Conservation (phyloP, 2,888 invertebrate species). For the Euphydryas editha region DNA sequence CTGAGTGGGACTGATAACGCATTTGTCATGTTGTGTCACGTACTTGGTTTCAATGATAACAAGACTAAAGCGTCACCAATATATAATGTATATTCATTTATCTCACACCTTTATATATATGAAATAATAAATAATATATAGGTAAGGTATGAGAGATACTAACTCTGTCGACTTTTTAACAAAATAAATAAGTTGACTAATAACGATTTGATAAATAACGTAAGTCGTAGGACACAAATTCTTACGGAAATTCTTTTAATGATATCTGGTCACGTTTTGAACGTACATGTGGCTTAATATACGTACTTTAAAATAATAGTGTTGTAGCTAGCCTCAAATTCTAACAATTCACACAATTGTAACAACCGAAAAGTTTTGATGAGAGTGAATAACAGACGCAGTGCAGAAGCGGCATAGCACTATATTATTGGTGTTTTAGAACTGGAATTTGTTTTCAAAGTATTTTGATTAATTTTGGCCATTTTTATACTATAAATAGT, state of each 20-base stretch:
- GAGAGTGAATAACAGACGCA: slow-evolving; percentile 6
- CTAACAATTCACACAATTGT: neutral
- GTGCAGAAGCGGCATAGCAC: slow-evolving; percentile 5
- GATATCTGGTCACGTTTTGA: neutral
- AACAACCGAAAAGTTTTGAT: neutral
- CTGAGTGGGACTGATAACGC: too few species aligned
- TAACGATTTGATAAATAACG: neutral
- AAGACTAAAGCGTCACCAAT: too few species aligned
- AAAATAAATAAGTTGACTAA: neutral
- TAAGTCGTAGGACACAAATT: neutral
- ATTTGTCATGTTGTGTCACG: too few species aligned
- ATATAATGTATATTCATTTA: too few species aligned
- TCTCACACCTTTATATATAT: too few species aligned
- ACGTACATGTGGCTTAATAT: neutral
- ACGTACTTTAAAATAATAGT: too few species aligned
- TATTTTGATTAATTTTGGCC: neutral
- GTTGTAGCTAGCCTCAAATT: too few species aligned
- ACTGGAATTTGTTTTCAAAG: slow-evolving; percentile 15
- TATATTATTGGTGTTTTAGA: slow-evolving; percentile 13
- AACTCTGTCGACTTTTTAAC: too few species aligned
- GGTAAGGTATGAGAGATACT: too few species aligned
- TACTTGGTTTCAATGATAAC: too few species aligned
- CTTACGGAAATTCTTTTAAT: neutral
- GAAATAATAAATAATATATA: too few species aligned
- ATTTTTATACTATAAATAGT: neutral